phyloP scores from a whole-genome alignment of 1,140 invertebrate species.

The Stegodyphus dumicola region DNA sequence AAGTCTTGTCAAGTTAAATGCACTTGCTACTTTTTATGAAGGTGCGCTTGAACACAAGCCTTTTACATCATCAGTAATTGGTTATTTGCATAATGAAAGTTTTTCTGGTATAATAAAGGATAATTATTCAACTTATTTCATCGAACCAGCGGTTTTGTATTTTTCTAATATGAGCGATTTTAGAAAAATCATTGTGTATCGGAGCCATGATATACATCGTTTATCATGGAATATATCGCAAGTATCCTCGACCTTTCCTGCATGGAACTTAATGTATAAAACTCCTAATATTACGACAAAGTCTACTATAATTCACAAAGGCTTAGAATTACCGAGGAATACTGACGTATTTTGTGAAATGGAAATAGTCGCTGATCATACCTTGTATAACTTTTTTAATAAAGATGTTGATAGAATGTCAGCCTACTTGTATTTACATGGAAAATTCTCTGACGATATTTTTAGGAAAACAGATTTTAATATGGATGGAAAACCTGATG shows the following conservation, averaged over 20 bases:
- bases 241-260: neutral
- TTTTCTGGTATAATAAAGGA: conserved; percentile 10
- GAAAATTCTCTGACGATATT: conserved; percentile 26
- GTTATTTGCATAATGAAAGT: neutral
- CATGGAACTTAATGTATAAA: neutral
- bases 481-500: conserved; percentile 18
- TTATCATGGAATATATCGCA: neutral
- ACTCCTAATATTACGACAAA: neutral
- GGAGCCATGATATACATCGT: neutral
- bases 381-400: conserved; percentile 12
- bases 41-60: neutral
- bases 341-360: conserved; percentile 30
- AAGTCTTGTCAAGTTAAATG: neutral
- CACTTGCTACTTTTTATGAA: neutral
- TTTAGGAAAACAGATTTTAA: conserved; percentile 47
- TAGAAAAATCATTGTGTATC: conserved; percentile 20
- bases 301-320: neutral
- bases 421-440: conserved; percentile 41
- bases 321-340: too few species aligned
- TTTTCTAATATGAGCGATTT: neutral
- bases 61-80: neutral
- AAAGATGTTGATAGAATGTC: conserved; percentile 7
- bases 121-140: neutral
- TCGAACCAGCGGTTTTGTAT: neutral
- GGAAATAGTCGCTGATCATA: conserved; percentile 46